A percentile compares a stretch with the other conserved stretches of the same genome.
These are phyloP conservation scores for Leucozona laternaria DNA, from an alignment of 2,888 invertebrate genomes.

Conservation along the genomic window DNA sequence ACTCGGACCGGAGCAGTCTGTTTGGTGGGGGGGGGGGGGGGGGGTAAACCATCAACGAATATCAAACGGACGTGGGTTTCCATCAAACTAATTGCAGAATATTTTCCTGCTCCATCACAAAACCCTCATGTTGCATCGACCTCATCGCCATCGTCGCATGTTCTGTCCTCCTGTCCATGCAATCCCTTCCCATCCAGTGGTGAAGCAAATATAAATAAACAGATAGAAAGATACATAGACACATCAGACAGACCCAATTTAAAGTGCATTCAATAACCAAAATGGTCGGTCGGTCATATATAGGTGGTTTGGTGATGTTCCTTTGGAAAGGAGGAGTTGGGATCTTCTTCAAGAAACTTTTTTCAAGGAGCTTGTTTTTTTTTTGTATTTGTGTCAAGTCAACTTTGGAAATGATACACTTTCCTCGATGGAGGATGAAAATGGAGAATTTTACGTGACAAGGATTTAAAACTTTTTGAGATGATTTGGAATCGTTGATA, in stretches of 20 bases:
- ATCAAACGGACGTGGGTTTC: conserved; percentile 54
- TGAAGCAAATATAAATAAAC: conserved; percentile 1
- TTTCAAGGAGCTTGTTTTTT: conserved; percentile 5
- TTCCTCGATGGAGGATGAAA: neutral
- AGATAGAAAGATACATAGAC: conserved; percentile 18
- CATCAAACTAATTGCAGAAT: conserved; percentile 68
- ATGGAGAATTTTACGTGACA: conserved; percentile 30
- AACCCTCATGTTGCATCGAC: conserved; percentile 22
- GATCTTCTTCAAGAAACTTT: conserved; percentile 27
- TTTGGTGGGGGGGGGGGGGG: neutral
- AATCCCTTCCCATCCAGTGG: neutral
- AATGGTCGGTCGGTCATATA: neutral
- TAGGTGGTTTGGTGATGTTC: conserved; percentile 8
- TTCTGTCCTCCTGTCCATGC: conserved; percentile 31
- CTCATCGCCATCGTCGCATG: conserved; percentile 26
- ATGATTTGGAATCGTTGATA: conserved; percentile 31
- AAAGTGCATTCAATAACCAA: conserved; percentile 30
- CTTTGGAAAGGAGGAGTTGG: neutral
- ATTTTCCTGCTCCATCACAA: conserved; percentile 48
- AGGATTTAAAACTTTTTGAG: conserved; percentile 30
- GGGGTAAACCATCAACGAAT: conserved; percentile 6
- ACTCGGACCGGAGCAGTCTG: neutral
- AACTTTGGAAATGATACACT: conserved; percentile 47
- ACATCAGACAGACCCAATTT: conserved; percentile 31
- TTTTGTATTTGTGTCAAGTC: neutral